Conservation (phyloP, 2,797 vertebrate species). For the Brachyrhaphis roseni region DNA sequence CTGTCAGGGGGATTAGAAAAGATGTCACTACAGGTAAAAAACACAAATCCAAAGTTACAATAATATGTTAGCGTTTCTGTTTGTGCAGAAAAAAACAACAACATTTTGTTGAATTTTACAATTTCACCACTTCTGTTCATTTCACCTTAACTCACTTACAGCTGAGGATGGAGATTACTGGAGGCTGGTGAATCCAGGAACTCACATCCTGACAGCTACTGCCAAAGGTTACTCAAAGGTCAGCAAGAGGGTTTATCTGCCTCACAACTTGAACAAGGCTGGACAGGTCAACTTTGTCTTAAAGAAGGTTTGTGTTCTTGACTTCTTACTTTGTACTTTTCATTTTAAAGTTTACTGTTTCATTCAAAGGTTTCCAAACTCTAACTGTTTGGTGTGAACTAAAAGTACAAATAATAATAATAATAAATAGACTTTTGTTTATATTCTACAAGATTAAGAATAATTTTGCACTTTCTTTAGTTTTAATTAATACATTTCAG, state of each 20-base stretch:
- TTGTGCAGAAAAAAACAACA: neutral
- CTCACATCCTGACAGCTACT: constrained; percentile 86
- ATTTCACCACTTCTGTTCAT: neutral
- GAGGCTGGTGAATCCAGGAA: constrained; percentile 89
- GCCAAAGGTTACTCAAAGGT: constrained; percentile 88
- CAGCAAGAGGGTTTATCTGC: constrained; percentile 89
- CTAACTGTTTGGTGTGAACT: neutral
- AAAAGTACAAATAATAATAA: neutral
- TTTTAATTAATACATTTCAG: neutral
- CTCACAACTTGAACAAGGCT: constrained; percentile 82
- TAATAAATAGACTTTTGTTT: neutral
- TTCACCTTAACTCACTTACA: constrained; percentile 49
- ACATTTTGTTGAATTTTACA: neutral
- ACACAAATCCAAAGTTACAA: neutral
- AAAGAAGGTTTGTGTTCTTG: constrained; percentile 64
- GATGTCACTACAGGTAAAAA: constrained; percentile 91
- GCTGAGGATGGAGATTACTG: constrained; percentile 95
- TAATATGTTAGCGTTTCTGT: neutral
- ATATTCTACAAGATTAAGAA: neutral
- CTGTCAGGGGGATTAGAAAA: constrained; percentile 89
- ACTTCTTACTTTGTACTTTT: neutral
- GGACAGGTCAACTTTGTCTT: constrained; percentile 92
- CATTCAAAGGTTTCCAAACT: neutral
- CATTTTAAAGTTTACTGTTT: neutral
- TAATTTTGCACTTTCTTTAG: neutral